Evolutionary conservation across 2,888 invertebrate genomes (phyloP).

Genomic region (Protodeltote pygarga): DNA sequence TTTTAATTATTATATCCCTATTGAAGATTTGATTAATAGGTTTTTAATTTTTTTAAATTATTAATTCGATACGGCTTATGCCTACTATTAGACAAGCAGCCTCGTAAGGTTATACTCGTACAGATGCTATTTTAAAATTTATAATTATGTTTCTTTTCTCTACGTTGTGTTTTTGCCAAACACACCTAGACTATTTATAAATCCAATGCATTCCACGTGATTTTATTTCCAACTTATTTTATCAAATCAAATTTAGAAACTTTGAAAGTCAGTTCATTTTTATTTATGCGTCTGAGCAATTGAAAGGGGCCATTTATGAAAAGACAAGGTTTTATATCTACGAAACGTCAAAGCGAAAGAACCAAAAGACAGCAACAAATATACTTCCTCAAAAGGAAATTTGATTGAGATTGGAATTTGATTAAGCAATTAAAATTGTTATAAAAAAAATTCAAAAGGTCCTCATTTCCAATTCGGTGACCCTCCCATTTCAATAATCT

Average conservation of each 20-base stretch:
- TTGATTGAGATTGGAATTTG: conserved; percentile 68
- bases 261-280: conserved; percentile 15
- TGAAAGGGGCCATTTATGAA: conserved; percentile 19
- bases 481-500: conserved; percentile 35
- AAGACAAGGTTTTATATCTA: conserved; percentile 23
- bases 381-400: conserved; percentile 46
- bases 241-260: not conserved
- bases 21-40: too few species aligned
- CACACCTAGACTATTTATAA: conserved; percentile 8
- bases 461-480: conserved; percentile 58
- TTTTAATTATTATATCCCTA: too few species aligned
- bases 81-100: too few species aligned
- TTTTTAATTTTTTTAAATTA: too few species aligned
- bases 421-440: conserved; percentile 71
- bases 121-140: too few species aligned
- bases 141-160: too few species aligned
- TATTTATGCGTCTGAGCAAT: conserved; percentile 20
- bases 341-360: conserved; percentile 17
- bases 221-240: not conserved
- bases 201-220: conserved; percentile 10
- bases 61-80: too few species aligned
- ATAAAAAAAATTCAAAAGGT: conserved; percentile 52
- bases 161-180: conserved; percentile 21
- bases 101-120: too few species aligned
- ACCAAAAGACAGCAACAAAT: conserved; percentile 23